A percentile compares a stretch with the other conserved stretches of the same genome.
Evolutionary conservation across 1,140 invertebrate species (phyloP).

Genomic region (Protaetia brevitarsis): DNA sequence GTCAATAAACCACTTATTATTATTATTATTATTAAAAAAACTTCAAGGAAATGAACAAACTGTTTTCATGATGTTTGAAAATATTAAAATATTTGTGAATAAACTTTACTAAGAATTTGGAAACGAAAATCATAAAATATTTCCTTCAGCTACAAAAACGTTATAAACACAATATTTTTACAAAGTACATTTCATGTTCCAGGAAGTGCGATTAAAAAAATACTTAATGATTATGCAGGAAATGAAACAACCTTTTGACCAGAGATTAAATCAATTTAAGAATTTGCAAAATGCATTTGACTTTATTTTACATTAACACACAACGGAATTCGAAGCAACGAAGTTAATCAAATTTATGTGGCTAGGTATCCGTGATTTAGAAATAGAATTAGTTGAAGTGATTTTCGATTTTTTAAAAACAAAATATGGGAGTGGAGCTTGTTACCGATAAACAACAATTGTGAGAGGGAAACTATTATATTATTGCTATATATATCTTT

Average conservation of each 20-base stretch:
- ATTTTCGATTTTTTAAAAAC: too few relatives aligned
- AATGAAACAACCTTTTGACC: conserved; percentile 17
- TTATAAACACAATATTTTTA: neutral
- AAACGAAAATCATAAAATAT: conserved; percentile 22
- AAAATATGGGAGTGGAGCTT: too few relatives aligned
- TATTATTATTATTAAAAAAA: too few relatives aligned
- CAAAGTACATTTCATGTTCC: neutral
- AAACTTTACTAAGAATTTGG: conserved; percentile 24
- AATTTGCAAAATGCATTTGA: conserved; percentile 15
- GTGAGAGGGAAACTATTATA: too few relatives aligned
- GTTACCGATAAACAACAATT: too few relatives aligned
- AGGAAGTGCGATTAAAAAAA: conserved; percentile 4
- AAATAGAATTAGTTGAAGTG: too few relatives aligned
- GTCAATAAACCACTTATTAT: too few relatives aligned
- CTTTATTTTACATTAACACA: conserved; percentile 15
- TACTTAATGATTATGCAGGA: conserved; percentile 12
- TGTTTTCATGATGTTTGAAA: conserved; percentile 10
- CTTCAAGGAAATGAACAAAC: too few relatives aligned
- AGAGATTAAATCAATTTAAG: conserved; percentile 14
- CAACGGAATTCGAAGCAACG: conserved; percentile 7
- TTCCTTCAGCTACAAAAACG: neutral
- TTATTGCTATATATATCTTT: too few relatives aligned
- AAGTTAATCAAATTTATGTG: conserved; percentile 21
- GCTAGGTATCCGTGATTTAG: conserved; percentile 18
- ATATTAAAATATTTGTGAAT: conserved; percentile 13